These are phyloP conservation scores for Chrysochloris asiatica DNA, from an alignment of 2,113 vertebrate species.

Conservation along the genomic window DNA sequence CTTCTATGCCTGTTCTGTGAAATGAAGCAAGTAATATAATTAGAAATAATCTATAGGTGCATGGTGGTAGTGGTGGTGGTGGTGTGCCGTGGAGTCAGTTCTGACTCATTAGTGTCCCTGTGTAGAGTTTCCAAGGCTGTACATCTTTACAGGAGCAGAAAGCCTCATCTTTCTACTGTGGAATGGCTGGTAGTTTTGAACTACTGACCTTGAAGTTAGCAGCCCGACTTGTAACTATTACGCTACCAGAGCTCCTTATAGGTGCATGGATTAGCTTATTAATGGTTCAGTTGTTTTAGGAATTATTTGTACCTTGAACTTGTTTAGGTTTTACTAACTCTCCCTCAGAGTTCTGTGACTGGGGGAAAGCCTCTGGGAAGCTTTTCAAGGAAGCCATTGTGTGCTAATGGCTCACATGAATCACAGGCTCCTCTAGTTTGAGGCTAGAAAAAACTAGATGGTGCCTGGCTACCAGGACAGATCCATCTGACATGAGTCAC, in stretches of 20 bases:
- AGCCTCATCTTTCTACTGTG: no score
- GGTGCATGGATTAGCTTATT: slow-evolving; percentile 49
- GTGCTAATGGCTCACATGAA: background rate
- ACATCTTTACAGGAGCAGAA: no score
- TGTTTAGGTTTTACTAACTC: slow-evolving; percentile 54
- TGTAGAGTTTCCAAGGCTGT: no score
- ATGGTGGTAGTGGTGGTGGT: no score
- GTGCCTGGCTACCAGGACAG: background rate
- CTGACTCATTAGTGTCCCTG: no score
- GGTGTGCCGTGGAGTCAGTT: no score
- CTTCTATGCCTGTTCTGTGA: slow-evolving; percentile 55
- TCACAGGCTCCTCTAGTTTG: background rate
- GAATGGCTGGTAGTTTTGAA: no score
- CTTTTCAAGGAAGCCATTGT: background rate
- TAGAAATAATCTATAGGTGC: slow-evolving; percentile 62
- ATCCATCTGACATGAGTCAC: background rate
- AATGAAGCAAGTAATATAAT: slow-evolving; percentile 78
- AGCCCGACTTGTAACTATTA: no score
- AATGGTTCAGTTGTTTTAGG: slow-evolving; percentile 45
- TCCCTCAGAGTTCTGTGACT: slow-evolving; percentile 45
- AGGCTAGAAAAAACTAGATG: background rate
- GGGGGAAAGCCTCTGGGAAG: no score
- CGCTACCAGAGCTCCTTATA: no score
- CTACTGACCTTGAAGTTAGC: no score
- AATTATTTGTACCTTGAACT: slow-evolving; percentile 25